Conservation (phyloP, 2,888 invertebrate genomes). For the Osedax fenrisi region DNA sequence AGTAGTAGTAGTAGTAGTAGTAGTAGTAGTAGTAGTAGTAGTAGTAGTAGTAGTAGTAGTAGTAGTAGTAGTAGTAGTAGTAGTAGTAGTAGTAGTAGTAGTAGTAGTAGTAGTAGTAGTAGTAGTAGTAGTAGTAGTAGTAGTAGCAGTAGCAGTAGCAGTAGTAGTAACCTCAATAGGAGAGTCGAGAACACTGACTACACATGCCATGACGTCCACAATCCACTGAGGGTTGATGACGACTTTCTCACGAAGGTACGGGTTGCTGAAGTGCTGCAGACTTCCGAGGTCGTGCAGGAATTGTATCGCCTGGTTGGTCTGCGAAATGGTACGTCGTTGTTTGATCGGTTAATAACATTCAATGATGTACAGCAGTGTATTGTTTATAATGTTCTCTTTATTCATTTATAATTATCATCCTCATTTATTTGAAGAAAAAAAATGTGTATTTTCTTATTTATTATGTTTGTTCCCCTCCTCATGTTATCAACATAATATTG, state of each 20-base stretch:
- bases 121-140: constrained; percentile 22
- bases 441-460: neutral
- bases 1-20: constrained; percentile 26
- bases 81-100: constrained; percentile 23
- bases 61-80: constrained; percentile 23
- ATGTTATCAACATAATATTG: too few species aligned
- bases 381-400: too few species aligned
- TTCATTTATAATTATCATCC: neutral
- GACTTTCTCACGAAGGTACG: constrained; percentile 42
- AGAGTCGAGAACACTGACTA: too few species aligned
- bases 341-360: constrained; percentile 36
- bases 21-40: constrained; percentile 23
- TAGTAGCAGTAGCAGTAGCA: neutral
- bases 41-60: constrained; percentile 21
- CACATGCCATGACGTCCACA: constrained; percentile 50
- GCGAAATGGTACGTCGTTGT: neutral
- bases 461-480: too few species aligned
- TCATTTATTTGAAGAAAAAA: neutral
- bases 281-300: constrained; percentile 49
- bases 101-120: constrained; percentile 18
- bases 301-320: constrained; percentile 45
- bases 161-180: neutral
- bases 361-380: too few species aligned
- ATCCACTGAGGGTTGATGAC: constrained; percentile 51
- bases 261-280: constrained; percentile 48